These are phyloP conservation scores for Rattus rattus DNA, from an alignment of 2,113 vertebrate genomes.

Conservation along the genomic window DNA sequence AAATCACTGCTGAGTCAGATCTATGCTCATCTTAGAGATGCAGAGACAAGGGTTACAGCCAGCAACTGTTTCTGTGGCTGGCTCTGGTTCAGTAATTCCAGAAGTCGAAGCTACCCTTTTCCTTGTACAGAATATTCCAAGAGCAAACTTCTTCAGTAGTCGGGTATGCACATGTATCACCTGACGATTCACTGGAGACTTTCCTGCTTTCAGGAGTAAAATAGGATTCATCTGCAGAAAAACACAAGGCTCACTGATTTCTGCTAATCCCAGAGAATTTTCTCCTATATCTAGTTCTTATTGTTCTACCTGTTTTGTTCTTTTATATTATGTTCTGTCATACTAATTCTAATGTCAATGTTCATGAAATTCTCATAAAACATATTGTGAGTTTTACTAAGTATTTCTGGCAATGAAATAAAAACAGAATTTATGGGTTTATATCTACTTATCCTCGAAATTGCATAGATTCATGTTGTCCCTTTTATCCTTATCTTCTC, in stretches of 20 bases:
- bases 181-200: background rate
- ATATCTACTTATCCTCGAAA: background rate
- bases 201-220: background rate
- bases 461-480: background rate
- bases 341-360: background rate
- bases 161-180: rapidly evolving
- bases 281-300: background rate
- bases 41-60: background rate
- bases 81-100: conserved; percentile 24
- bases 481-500: background rate
- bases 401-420: background rate
- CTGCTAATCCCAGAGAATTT: background rate
- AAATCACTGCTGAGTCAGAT: conserved; percentile 12
- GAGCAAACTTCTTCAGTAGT: background rate
- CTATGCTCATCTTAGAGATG: background rate
- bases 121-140: background rate
- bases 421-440: background rate
- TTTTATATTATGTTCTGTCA: background rate
- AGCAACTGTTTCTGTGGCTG: background rate
- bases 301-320: background rate
- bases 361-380: background rate
- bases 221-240: background rate
- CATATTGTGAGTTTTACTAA: background rate
- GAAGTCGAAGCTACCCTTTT: background rate
- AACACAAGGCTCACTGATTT: background rate